These are phyloP conservation scores for Pseudoips prasinana DNA, from an alignment of 2,888 invertebrate species.

Conservation along the genomic window DNA sequence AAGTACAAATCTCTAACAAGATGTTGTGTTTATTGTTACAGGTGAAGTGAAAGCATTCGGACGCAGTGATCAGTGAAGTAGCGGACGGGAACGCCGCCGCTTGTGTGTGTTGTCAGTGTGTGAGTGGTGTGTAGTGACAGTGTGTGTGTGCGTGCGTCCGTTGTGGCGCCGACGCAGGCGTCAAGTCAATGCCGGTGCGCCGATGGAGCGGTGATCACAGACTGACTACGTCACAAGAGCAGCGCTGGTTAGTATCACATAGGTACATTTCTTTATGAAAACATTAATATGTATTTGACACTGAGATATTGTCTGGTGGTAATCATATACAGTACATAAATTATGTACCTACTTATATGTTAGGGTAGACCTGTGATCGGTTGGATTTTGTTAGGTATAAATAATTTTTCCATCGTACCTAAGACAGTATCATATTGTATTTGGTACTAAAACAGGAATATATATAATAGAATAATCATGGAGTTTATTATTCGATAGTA, in stretches of 20 bases:
- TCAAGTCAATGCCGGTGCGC: conserved; percentile 75
- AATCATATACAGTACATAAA: no score
- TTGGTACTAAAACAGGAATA: no score
- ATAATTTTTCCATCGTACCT: no score
- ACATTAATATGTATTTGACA: no score
- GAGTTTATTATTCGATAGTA: no score
- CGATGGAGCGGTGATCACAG: conserved; percentile 80
- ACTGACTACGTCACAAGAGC: conserved; percentile 71
- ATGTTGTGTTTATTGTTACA: conserved; percentile 48
- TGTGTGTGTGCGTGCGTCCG: conserved; percentile 51
- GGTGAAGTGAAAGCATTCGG: conserved; percentile 49
- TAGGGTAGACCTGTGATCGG: no score
- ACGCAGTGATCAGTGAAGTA: conserved; percentile 39
- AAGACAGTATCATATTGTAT: no score
- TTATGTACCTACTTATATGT: no score
- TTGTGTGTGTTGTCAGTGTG: conserved; percentile 39
- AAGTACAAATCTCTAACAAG: conserved; percentile 18
- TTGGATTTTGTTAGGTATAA: no score
- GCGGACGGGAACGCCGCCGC: conserved; percentile 39
- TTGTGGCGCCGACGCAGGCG: conserved; percentile 65
- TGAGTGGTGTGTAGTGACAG: conserved; percentile 37
- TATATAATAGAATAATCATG: no score
- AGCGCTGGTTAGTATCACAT: conserved; percentile 65
- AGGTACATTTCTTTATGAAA: no score
- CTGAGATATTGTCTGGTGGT: no score